These are phyloP conservation scores for Hoplostethus mediterraneus DNA, from an alignment of 2,797 vertebrate species.

Conservation along the genomic window DNA sequence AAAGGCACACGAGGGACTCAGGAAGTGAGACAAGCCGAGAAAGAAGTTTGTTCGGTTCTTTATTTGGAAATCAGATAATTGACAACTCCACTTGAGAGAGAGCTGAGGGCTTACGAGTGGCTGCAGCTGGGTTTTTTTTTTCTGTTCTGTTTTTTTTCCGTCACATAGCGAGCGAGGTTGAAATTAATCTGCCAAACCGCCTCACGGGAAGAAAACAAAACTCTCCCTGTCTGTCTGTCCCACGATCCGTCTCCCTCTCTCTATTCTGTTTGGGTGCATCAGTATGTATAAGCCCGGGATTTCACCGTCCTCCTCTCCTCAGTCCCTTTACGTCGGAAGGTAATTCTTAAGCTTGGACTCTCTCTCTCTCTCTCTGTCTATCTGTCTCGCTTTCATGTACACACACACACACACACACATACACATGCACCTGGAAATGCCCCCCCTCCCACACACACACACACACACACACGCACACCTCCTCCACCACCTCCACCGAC, in stretches of 20 bases:
- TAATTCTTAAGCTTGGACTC: slow-evolving; percentile 23
- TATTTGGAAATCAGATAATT: slow-evolving; percentile 54
- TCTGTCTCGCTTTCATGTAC: slow-evolving; percentile 3
- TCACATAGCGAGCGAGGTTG: slow-evolving; percentile 48
- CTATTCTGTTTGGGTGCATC: too few species aligned
- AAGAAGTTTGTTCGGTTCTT: slow-evolving; percentile 55
- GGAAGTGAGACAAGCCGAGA: slow-evolving; percentile 59
- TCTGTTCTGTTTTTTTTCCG: slow-evolving; percentile 35
- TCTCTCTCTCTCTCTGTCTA: background rate
- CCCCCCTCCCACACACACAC: slow-evolving; percentile 4
- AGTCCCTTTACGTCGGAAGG: slow-evolving; percentile 69
- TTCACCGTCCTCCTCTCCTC: slow-evolving; percentile 45
- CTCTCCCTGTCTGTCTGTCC: slow-evolving; percentile 6
- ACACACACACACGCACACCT: slow-evolving; percentile 7
- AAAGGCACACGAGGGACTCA: slow-evolving; percentile 62
- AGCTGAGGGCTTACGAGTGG: slow-evolving; percentile 62
- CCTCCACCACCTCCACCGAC: background rate
- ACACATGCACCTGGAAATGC: slow-evolving; percentile 18
- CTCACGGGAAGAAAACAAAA: background rate
- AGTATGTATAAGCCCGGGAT: too few species aligned
- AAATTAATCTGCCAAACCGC: slow-evolving; percentile 61
- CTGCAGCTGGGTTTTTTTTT: background rate
- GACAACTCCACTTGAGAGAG: slow-evolving; percentile 55
- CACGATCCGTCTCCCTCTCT: too few species aligned
- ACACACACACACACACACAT: slow-evolving; percentile 32